Evolutionary conservation across 2,113 vertebrate species (phyloP).

Genomic region (Andinoacara biseriatus): DNA sequence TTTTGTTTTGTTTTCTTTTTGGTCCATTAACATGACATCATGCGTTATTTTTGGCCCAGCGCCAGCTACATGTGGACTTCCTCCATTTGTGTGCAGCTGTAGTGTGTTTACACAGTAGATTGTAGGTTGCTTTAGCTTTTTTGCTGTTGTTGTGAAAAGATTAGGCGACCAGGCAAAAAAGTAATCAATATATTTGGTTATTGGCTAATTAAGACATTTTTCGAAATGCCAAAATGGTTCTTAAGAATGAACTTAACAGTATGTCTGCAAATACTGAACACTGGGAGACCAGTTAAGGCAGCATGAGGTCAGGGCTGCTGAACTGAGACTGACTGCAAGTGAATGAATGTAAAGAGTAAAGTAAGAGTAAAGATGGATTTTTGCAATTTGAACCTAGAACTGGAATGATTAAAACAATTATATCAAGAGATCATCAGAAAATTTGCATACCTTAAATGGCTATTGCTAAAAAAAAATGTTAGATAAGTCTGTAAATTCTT

Average conservation of each 20-base stretch:
- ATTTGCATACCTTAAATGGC: not conserved
- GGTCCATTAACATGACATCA: constrained; percentile 53
- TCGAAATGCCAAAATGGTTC: not conserved
- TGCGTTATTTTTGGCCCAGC: constrained; percentile 48
- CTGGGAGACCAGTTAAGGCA: not conserved
- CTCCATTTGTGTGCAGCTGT: constrained; percentile 47
- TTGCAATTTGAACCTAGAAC: not conserved
- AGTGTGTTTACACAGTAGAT: constrained; percentile 2
- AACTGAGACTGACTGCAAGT: not conserved
- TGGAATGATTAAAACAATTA: not conserved
- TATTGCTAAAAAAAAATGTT: not conserved
- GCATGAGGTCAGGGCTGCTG: not conserved
- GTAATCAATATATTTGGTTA: not conserved
- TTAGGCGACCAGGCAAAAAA: not conserved
- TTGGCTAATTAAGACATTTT: not conserved
- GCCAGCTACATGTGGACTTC: constrained; percentile 33
- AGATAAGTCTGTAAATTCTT: not conserved
- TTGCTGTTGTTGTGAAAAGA: not conserved
- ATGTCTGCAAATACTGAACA: not conserved
- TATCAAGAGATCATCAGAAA: not conserved
- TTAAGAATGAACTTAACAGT: not conserved
- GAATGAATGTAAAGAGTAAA: not conserved
- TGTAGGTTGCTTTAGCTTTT: not conserved
- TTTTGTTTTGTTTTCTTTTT: not conserved
- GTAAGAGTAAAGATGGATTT: not conserved